Conservation (phyloP, 2,113 vertebrate species). For the Donacobius atricapilla region DNA sequence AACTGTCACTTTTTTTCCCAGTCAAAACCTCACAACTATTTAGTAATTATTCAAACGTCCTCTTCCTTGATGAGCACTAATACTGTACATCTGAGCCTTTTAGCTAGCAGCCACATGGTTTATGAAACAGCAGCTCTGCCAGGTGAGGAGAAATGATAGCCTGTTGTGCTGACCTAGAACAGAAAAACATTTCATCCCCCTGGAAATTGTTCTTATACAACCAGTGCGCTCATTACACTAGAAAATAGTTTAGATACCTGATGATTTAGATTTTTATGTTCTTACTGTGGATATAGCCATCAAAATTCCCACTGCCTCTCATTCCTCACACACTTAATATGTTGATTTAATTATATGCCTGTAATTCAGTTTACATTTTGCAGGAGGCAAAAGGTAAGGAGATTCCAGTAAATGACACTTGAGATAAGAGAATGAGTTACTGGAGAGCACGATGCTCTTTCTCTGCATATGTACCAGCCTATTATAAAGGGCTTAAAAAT, state of each 20-base stretch:
- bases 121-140: not conserved
- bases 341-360: slow-evolving; percentile 42
- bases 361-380: slow-evolving; percentile 46
- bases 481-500: not conserved
- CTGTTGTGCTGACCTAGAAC: not conserved
- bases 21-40: not conserved
- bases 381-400: slow-evolving; percentile 15
- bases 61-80: not conserved
- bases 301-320: not conserved
- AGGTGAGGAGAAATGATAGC: not conserved
- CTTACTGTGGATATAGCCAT: not conserved
- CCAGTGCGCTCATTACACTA: not conserved
- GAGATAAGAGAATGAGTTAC: slow-evolving; percentile 11
- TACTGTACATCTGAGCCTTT: not conserved
- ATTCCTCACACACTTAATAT: not conserved
- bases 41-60: not conserved
- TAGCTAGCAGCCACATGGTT: not conserved
- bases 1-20: not conserved
- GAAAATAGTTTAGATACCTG: not conserved
- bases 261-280: not conserved
- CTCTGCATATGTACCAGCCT: not conserved
- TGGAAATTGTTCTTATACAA: not conserved
- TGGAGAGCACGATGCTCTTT: not conserved
- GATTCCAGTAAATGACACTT: slow-evolving; percentile 40
- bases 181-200: not conserved